Base-by-base conservation (phyloP, 2,797 vertebrate genomes). In the Gobio occitaniae region DNA sequence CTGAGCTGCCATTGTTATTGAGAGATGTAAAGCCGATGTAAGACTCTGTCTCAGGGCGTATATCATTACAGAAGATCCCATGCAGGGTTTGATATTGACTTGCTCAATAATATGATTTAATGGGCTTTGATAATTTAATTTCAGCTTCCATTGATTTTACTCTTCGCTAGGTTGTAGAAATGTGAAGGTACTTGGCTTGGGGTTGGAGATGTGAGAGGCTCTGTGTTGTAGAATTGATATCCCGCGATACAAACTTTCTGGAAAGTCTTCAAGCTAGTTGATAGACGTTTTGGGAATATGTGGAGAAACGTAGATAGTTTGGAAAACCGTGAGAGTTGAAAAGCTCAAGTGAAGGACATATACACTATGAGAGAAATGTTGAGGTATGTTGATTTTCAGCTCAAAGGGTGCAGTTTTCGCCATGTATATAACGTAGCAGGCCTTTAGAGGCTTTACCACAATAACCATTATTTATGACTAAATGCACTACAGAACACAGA, bases 401-500 rank as follows among this genome's bases (percentile, higher is more conserved):
- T 76, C 71, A 2, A 66, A 36, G 82, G 85, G 38, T 81, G 77
- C 84, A 70, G 72, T 79, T 83, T 87, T 88, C 63, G 71, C 56
- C 61, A 78, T 88, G 87, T 90, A 87, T 74, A 86, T 86, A 86
- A 86, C 74, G 87, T 89, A 87, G 89, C 84, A 78, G 82, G 61
- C 86, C 75, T 86, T 71, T 87, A 90, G 86, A 87, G 87, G 82
- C 83, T 79, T 66, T 66, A 17, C 77, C 68, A 88, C 86, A 85
- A 12, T 82, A 84, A 80, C 86, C 69, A 80, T 88, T 87, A 90
- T 90, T 90, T 90, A 90, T 90, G 82, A 90, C 69, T 69, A 71
- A 82, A 80, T 88, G 86, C 84, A 87, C 87, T 88, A 87, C 86
- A 81, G 71, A 74, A 69, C 56, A 50, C 59, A 44, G 71, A 80